Conservation (phyloP, 2,797 vertebrate species). For the Sebastes hubbsi region DNA sequence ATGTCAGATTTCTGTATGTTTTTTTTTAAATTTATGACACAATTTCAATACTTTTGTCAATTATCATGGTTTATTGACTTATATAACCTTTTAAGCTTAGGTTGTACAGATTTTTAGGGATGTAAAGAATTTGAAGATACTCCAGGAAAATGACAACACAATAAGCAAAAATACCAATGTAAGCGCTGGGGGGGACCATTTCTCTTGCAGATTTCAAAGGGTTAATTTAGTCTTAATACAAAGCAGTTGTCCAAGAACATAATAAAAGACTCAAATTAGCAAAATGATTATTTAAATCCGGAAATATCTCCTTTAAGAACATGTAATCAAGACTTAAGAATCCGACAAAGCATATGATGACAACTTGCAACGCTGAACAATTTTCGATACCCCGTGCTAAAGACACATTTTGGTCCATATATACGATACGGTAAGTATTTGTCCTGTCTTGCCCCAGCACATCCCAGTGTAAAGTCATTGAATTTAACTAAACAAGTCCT, state of each 20-base stretch:
- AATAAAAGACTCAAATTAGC: not conserved
- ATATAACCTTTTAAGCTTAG: too few species aligned
- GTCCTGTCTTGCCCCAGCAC: not conserved
- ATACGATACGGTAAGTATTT: not conserved
- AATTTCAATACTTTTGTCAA: too few species aligned
- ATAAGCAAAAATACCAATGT: too few species aligned
- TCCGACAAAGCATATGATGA: not conserved
- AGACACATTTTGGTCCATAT: not conserved
- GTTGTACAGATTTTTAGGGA: too few species aligned
- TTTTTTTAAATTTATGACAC: too few species aligned
- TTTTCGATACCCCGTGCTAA: not conserved
- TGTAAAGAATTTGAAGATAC: fast-evolving
- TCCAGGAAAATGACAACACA: too few species aligned
- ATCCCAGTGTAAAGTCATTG: not conserved
- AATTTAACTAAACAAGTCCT: not conserved
- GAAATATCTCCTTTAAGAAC: not conserved
- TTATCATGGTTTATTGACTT: too few species aligned
- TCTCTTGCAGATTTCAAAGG: too few species aligned
- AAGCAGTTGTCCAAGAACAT: not conserved
- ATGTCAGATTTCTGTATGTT: too few species aligned
- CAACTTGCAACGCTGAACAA: not conserved
- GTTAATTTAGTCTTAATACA: not conserved
- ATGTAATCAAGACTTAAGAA: not conserved
- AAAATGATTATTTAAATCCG: not conserved
- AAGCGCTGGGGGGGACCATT: too few species aligned